Evolutionary conservation across 1,140 invertebrate genomes (phyloP), one percentile per base, ranked within the genome.

Genomic region (Megalonaias nervosa): DNA sequence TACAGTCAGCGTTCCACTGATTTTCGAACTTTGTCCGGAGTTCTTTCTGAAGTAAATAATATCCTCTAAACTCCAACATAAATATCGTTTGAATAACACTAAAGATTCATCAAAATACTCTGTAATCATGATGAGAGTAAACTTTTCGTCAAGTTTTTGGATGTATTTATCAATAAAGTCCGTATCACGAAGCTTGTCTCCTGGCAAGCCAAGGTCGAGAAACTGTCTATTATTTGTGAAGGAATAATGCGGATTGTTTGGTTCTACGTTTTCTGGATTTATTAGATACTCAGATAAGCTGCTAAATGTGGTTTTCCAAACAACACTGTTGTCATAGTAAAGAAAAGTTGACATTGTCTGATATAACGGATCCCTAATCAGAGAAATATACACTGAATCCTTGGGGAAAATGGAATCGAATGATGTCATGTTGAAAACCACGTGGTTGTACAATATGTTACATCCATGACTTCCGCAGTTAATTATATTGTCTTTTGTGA

Each of bases 91-190:
- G 58, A 93, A 77, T 12, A 93, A 80, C 59, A 93, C 86, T 56
- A 93, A 83, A 5, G 92, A 92, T 79, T 92, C 91, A 77, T 93
- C 92, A 84, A 93, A 91, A 70, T 91, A 86, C 82, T 93, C 92
- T 5, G 90, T 81, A 11, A 93, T 86, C 89, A 93, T 86, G 31
- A 93, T 88, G 6, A 93, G 84, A 78, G 92, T 87, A 81, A 93
- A 93, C 17, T 90, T 81, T n/a, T 72, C 76, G 17, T 92, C 91
- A 1, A 92, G 31, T 4, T 26, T 59, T 11, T 60, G 23, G 48
- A 82, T 74, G 62, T 84, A 82, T 4, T 65, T 57, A 4, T 48
- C 17, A 9, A 82, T 67, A 48, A 55, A 55, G 3, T 17, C 31
- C 1, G n/a, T 38, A 62, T 85, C 64, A 67, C 71, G 38, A n/a